Conservation (phyloP, 2,797 vertebrate species). For the Alcedo atthis region DNA sequence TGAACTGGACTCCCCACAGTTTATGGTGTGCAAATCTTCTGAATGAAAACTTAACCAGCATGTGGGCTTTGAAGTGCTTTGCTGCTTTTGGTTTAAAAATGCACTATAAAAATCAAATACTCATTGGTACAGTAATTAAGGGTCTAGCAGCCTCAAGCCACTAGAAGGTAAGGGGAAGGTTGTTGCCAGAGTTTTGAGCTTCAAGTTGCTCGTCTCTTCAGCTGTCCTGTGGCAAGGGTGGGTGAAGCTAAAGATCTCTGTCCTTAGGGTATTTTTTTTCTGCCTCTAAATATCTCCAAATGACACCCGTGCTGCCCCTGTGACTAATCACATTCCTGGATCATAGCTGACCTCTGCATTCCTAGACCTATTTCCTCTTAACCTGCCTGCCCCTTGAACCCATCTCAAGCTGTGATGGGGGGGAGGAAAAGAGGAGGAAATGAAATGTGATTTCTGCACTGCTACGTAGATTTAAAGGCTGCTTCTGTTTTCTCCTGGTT, state of each 20-base stretch:
- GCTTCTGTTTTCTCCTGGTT: background rate
- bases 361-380: slow-evolving; percentile 14
- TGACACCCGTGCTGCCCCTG: slow-evolving; percentile 30
- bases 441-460: background rate
- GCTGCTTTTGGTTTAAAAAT: background rate
- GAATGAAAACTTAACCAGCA: background rate
- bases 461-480: background rate
- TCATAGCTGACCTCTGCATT: slow-evolving; percentile 56
- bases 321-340: slow-evolving; percentile 58
- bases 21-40: background rate
- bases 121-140: background rate
- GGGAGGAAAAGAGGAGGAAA: background rate
- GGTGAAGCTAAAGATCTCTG: slow-evolving; percentile 12
- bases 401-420: background rate
- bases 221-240: background rate
- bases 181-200: accelerated
- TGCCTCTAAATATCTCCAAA: slow-evolving; percentile 12
- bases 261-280: slow-evolving; percentile 37
- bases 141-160: background rate
- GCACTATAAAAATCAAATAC: background rate
- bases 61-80: background rate
- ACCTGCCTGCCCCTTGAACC: slow-evolving; percentile 38
- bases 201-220: background rate
- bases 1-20: background rate
- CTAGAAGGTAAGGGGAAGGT: background rate